Conservation (phyloP, 1,140 invertebrate genomes). For the Lepidotrigona ventralis region DNA sequence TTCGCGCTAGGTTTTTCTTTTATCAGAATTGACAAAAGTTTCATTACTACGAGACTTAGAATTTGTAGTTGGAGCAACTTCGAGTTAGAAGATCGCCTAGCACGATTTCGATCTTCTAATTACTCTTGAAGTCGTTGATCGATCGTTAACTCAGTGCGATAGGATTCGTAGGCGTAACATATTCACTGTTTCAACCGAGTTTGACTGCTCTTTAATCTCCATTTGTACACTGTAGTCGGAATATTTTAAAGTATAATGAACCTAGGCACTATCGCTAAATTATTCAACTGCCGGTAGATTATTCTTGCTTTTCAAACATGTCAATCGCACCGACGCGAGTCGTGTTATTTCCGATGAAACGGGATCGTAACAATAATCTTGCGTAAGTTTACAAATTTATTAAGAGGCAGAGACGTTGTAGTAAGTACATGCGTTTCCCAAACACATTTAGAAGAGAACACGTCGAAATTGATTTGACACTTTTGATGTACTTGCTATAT, state of each 20-base stretch:
- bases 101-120: not conserved
- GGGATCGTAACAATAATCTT: not conserved
- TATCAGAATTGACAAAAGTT: not conserved
- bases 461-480: too few relatives aligned
- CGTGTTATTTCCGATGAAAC: not conserved
- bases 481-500: too few relatives aligned
- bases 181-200: not conserved
- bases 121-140: not conserved
- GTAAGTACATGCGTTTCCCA: too few relatives aligned
- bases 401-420: too few relatives aligned
- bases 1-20: not conserved
- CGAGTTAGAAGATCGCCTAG: not conserved
- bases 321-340: too few relatives aligned
- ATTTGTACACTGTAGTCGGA: not conserved
- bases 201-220: not conserved
- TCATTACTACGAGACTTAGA: too few relatives aligned
- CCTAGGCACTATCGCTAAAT: not conserved
- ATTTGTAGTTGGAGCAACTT: not conserved
- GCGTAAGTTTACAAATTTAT: not conserved
- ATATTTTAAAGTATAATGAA: constrained; percentile 31
- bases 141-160: too few relatives aligned
- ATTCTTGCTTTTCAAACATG: not conserved
- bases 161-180: not conserved
- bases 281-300: not conserved
- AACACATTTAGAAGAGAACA: too few relatives aligned